Conservation (phyloP, 2,113 vertebrate genomes). For the Xiphorhynchus elegans region DNA sequence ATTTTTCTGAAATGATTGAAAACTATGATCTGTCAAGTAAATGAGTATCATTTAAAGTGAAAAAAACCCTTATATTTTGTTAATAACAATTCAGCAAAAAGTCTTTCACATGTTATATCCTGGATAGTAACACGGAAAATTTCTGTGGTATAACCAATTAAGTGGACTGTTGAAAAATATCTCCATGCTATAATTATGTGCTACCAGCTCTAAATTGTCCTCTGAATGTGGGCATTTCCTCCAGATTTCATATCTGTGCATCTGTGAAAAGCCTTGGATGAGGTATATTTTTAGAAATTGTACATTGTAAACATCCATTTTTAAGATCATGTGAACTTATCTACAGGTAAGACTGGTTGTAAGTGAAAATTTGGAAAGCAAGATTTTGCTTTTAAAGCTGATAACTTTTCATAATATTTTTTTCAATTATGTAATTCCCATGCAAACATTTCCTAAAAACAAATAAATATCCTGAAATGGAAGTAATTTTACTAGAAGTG, state of each 20-base stretch:
- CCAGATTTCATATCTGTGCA: neutral
- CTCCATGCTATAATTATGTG: neutral
- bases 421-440: neutral
- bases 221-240: neutral
- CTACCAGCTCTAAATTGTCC: neutral
- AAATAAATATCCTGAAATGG: neutral
- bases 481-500: neutral
- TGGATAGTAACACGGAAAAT: neutral
- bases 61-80: neutral
- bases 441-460: neutral
- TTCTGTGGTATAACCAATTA: neutral
- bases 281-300: neutral
- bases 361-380: neutral
- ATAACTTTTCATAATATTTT: neutral
- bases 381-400: neutral
- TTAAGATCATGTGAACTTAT: neutral
- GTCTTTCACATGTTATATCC: neutral
- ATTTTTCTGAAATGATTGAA: neutral
- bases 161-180: neutral
- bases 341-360: neutral
- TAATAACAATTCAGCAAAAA: neutral
- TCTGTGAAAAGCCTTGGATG: neutral
- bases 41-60: neutral
- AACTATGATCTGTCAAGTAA: conserved; percentile 22
- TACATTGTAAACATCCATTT: neutral